A percentile compares a stretch with the other conserved stretches of the same genome.
Evolutionary conservation across 2,797 vertebrate genomes (phyloP).

Genomic region (Pelobates cultripes): DNA sequence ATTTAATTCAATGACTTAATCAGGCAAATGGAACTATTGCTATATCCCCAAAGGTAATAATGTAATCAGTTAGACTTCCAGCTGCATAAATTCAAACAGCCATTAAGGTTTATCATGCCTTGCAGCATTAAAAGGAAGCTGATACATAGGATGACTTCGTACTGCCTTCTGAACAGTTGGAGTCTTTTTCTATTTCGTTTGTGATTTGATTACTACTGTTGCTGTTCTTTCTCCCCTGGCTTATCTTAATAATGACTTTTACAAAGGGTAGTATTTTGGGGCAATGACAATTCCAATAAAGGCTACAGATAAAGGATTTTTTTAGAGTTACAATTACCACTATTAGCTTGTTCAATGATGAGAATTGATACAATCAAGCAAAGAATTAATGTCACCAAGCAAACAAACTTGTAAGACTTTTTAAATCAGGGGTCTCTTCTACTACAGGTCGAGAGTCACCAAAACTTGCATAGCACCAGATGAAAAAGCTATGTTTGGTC

Average conservation of each 20-base stretch:
- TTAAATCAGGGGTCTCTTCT: too few species aligned
- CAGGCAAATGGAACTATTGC: conserved; percentile 24
- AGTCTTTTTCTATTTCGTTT: conserved; percentile 1
- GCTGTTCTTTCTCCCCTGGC: conserved; percentile 19
- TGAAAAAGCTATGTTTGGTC: too few species aligned
- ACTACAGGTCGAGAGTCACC: too few species aligned
- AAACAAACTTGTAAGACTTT: too few species aligned
- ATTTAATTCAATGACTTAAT: conserved; percentile 43
- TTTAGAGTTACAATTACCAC: too few species aligned
- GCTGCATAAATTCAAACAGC: conserved; percentile 16
- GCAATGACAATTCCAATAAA: conserved; percentile 24
- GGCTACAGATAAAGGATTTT: background rate
- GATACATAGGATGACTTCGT: conserved; percentile 12
- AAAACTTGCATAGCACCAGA: too few species aligned
- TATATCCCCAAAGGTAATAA: conserved; percentile 12
- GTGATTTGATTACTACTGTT: conserved; percentile 17
- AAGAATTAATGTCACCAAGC: too few species aligned
- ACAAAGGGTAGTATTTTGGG: conserved; percentile 53
- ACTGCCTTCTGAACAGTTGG: conserved; percentile 42
- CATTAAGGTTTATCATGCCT: conserved; percentile 39
- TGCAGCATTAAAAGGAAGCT: conserved; percentile 36
- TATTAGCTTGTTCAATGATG: too few species aligned
- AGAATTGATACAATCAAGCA: too few species aligned
- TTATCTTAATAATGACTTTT: conserved; percentile 50
- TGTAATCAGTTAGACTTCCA: conserved; percentile 41